Evolutionary conservation across 2,888 invertebrate genomes (phyloP), one percentile per base, ranked within the genome.

Genomic region (Chloroclystis v-ata): DNA sequence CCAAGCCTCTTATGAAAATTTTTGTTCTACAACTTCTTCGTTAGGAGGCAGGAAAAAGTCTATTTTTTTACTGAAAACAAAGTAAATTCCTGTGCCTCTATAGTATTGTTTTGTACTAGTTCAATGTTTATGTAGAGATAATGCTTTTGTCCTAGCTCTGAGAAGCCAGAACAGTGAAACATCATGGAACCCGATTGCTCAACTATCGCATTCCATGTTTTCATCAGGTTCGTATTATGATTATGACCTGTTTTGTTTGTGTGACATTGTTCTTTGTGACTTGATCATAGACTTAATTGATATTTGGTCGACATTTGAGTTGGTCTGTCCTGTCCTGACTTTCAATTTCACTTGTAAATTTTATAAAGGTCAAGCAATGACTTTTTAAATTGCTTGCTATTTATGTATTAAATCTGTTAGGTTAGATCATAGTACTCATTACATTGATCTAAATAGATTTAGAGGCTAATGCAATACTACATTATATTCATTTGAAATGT

Each of bases 171-270:
- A 59, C 49, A 61, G 63, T 61, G 70, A 68, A 60, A 56, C 71
- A 59, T 54, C 72, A 60, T 83, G 81, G 81, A 81, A 78, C 59
- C 78, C 76, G 59, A 61, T 82, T 63, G 66, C 69, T 63, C 75
- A 81, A 52, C 72, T 83, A 56, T 74, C 78, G 47, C 72, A 78
- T 61, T 69, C 75, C 63, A 60, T 78, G 54, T 69, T 79, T 54
- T 49, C 68, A 24, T 46, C 73, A 82, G 82, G 80, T 82, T 78
- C 69, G 82, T 81, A 77, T 67, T 59, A n/a, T n/a, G n/a, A n/a
- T 50, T 61, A 52, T 58, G 58, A 58, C 59, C 51, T 53, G 11
- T 52, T 39, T 16, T 33, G 37, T 11, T 11, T 29, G 11, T 48
- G 25, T 35, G 26, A 35, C 28, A 24, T 29, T 35, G 40, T 48